phyloP scores from a whole-genome alignment of 2,888 invertebrate species.

The Stramonita haemastoma region DNA sequence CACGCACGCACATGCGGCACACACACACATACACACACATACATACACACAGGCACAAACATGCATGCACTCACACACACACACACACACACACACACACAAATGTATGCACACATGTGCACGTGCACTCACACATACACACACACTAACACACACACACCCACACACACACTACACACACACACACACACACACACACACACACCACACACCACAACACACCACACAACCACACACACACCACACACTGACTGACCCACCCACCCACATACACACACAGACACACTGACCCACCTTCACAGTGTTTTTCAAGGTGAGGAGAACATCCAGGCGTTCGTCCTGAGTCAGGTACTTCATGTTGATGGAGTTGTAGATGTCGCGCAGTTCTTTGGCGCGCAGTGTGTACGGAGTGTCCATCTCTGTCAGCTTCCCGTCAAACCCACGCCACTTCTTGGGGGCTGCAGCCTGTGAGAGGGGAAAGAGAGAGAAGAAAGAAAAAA shows the following conservation, averaged over 20 bases:
- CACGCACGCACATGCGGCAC: neutral
- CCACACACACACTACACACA: too few species aligned
- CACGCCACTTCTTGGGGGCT: slow-evolving; percentile 80
- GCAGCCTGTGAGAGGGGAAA: slow-evolving; percentile 66
- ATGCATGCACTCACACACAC: neutral
- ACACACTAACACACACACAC: neutral
- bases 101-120: neutral
- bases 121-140: neutral
- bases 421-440: slow-evolving; percentile 82
- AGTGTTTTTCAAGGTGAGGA: slow-evolving; percentile 85
- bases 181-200: too few species aligned
- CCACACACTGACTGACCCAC: neutral
- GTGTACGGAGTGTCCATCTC: slow-evolving; percentile 90
- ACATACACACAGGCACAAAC: neutral
- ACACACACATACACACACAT: neutral
- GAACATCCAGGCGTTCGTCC: slow-evolving; percentile 84
- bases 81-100: too few species aligned
- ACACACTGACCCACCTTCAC: slow-evolving; percentile 78
- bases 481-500: too few species aligned
- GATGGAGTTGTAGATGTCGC: slow-evolving; percentile 85
- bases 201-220: too few species aligned
- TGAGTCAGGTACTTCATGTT: slow-evolving; percentile 80
- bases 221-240: too few species aligned
- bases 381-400: slow-evolving; percentile 87
- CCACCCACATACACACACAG: neutral